phyloP scores from a whole-genome alignment of 2,797 vertebrate genomes.

The Momotus momota region DNA sequence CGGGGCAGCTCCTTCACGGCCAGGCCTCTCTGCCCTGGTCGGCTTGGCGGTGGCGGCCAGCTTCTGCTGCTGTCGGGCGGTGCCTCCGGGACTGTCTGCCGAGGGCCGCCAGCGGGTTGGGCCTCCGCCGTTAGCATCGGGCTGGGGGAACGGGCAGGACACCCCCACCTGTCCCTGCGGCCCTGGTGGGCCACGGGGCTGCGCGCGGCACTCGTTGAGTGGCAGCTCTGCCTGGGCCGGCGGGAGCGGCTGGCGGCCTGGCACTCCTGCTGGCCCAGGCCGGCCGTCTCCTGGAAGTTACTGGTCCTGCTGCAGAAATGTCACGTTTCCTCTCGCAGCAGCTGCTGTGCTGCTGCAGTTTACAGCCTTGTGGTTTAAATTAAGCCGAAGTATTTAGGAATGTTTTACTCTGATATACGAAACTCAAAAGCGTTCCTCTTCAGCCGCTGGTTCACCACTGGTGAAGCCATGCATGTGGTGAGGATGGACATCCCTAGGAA shows the following conservation, averaged over 20 bases:
- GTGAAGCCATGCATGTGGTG: rapidly evolving
- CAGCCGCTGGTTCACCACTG: rapidly evolving
- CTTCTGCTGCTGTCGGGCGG: constrained; percentile 37
- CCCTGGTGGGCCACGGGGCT: neutral
- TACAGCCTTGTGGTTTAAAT: neutral
- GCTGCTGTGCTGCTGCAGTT: neutral
- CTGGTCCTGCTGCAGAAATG: neutral
- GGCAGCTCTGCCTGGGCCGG: neutral
- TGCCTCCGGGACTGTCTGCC: neutral
- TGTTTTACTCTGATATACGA: neutral
- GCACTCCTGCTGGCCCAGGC: rapidly evolving
- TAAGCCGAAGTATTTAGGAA: neutral
- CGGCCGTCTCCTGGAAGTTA: neutral
- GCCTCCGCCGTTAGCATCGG: no score
- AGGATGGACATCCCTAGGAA: neutral
- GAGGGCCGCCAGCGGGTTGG: neutral
- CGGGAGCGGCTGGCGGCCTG: neutral
- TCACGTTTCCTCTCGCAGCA: neutral
- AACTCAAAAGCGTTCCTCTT: neutral
- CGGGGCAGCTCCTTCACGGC: no score
- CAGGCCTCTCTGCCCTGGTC: no score
- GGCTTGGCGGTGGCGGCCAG: neutral
- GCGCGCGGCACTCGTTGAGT: no score
- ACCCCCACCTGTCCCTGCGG: neutral
- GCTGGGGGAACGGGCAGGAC: no score